Base-by-base conservation (phyloP, 1,140 invertebrate genomes). In the Charaxes varanes region DNA sequence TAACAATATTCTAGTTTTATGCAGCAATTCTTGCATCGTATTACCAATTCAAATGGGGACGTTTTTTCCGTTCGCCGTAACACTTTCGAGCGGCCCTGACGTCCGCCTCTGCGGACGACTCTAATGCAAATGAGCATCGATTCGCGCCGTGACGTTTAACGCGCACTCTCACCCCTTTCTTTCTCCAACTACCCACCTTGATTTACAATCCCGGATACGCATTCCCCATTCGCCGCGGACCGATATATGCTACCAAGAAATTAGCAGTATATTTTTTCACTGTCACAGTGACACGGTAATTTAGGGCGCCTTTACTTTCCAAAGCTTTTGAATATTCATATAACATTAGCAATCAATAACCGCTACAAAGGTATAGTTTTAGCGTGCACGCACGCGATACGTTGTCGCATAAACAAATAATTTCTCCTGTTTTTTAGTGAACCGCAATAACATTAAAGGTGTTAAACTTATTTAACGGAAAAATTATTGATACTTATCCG, bases 271-370 rank as follows among this genome's bases (percentile, higher is more conserved):
- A 62, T 63, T 76, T 81, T 73, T 69, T 69, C 59, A 70, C 64
- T 78, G 68, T 77, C 72, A 74, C 65, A 68, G 53, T 81, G 77
- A 81, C 72, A 81, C 70, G 57, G 63, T 78, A 74, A 81, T 81
- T 78, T 74, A 77, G 67, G 74, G 67, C 77, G 63, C 94, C 92
- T 10, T 87, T 94, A 12, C 95, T 95, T 63, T 94, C 93, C 19
- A 94, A 96, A 82, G 92, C 91, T 22, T 93, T 56, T 82, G 78
- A 82, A 82, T 80, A 82, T 82, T 82, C 76, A 82, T 82, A 78
- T 59, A 66, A 59, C 65, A 72, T 71, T 72, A 77, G 74, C 67
- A 78, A 82, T 82, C 76, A 78, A 82, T 82, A 82, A 76, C 64
- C 48, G 57, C 63, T 56, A 68, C 65, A 70, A 62, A 72, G 64